Evolutionary conservation across 2,113 vertebrate species (phyloP), one percentile per base, ranked within the genome.

Genomic region (Takifugu bimaculatus): DNA sequence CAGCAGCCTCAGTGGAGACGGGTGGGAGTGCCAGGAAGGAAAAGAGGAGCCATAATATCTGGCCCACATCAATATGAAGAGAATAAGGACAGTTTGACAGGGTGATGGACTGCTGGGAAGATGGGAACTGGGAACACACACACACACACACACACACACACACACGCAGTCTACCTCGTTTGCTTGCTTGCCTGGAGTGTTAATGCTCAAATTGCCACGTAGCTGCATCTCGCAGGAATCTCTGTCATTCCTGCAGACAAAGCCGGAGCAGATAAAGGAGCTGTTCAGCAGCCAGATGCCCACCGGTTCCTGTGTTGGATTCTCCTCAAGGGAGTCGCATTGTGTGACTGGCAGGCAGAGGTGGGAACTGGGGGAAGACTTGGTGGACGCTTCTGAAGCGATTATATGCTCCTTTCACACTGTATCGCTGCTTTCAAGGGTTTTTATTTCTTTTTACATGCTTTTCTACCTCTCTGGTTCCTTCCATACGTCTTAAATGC

Each of bases 341-440:
- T 50, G 45, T 9, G 47, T 84, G 78, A 72, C 74, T 64, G 74
- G 65, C 75, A 69, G 63, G 58, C 48, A 59, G 61, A 76, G 68
- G 58, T 78, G 52, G 63, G 71, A 72, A 62, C 74, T 72, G 70
- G 65, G 48, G 57, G 53, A 59, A 67, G 50, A 7, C 51, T 42
- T 75, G 76, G 81, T 12, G 75, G 77, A 82, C 74, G 78, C 75
- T 84, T 86, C 62, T 68, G 65, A 87, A 80, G 65, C 56, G 50
- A 56, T 70, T 73, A 55, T 55, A 39, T 42, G 32, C 53, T 25
- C 53, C 32, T 35, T 55, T 35, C 15, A 25, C 53, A 25, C 29
- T 32, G 35, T 10, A 39, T 39, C 9, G 11, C 1, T 39, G 5
- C 35, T 10, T 39, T 39, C 35, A 39, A 11, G 35, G 7, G 35